Evolutionary conservation across 2,888 invertebrate genomes (phyloP), one percentile per base, ranked within the genome.

Genomic region (Hipparchia semele): DNA sequence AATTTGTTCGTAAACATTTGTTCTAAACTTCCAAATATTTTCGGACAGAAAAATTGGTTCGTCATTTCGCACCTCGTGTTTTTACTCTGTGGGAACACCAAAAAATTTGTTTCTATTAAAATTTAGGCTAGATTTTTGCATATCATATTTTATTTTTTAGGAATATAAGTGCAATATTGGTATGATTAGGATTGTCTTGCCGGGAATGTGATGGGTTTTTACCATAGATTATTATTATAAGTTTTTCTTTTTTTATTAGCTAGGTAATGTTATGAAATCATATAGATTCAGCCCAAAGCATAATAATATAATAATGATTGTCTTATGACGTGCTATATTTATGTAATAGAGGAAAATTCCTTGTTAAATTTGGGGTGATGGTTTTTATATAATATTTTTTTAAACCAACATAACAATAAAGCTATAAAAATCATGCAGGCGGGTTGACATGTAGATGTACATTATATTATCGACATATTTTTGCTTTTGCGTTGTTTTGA

Each of bases 111-210:
- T 51, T 51, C 2, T 39, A 69, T 61, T 53, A 49, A 70, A 70
- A 12, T 10, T 66, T 87, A 88, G 86, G 80, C 76, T 88, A 88
- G 82, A 83, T 79, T 80, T 80, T 83, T 80, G 89, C 91, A 90
- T 91, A 91, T 91, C 90, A 90, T 86, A 84, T 84, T 64, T 81
- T 23, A 23, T 23, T 78, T 79, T 83, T 84, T 83, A 84, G 82
- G 68, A 68, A 80, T 78, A 77, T 81, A 79, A 86, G 92, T 92
- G 91, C 91, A 91, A 91, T 92, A 92, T 89, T 78, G 77, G 76
- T 76, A 74, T 74, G 79, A 78, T 80, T 70, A 77, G 80, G 79
- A 75, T 71, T 79, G 80, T 88, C 90, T 91, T 91, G 90, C 90
- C 78, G 76, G 77, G 75, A 75, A 79, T 85, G 86, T 88, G 88